Percentiles rank a stretch among this genome's conserved stretches.
phyloP scores from a whole-genome alignment of 1,140 invertebrate species.

The Orchesella cincta region DNA sequence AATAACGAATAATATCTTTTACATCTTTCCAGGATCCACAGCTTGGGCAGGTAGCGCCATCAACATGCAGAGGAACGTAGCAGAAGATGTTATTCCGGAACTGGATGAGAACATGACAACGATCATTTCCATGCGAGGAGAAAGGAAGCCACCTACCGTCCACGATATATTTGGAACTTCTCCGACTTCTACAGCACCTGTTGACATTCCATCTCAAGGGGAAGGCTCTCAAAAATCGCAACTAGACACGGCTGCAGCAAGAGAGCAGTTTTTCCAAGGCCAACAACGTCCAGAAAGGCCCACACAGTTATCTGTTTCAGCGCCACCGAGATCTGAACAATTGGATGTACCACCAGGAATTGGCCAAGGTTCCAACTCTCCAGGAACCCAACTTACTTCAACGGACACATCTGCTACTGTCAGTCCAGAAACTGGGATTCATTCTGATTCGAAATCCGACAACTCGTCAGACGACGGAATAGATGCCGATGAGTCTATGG shows the following conservation, averaged over 20 bases:
- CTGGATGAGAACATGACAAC: slow-evolving; percentile 51
- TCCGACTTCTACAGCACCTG: background rate
- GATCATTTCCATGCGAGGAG: slow-evolving; percentile 57
- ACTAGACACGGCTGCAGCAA: background rate
- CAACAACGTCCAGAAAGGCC: background rate
- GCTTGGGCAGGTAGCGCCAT: slow-evolving; percentile 30
- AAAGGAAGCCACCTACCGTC: slow-evolving; percentile 41
- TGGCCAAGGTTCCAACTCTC: background rate
- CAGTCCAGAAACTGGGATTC: background rate
- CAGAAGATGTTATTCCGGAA: slow-evolving; percentile 50
- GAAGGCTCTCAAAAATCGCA: background rate
- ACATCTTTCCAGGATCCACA: slow-evolving; percentile 17
- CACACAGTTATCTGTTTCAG: slow-evolving; percentile 7
- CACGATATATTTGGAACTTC: slow-evolving; percentile 44
- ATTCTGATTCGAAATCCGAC: slow-evolving; percentile 1
- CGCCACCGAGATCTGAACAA: background rate
- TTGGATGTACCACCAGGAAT: background rate
- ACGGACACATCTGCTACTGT: background rate
- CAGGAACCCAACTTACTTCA: background rate
- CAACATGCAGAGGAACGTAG: slow-evolving; percentile 27
- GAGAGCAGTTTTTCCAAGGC: slow-evolving; percentile 6
- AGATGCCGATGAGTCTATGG: slow-evolving; percentile 36
- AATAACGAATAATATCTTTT: too few species aligned
- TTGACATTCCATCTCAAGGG: background rate
- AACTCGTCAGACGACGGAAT: slow-evolving; percentile 12